Percentiles rank a stretch among this genome's conserved stretches.
These are phyloP conservation scores for Axis porcinus DNA, from an alignment of 2,113 vertebrate species.

Conservation along the genomic window DNA sequence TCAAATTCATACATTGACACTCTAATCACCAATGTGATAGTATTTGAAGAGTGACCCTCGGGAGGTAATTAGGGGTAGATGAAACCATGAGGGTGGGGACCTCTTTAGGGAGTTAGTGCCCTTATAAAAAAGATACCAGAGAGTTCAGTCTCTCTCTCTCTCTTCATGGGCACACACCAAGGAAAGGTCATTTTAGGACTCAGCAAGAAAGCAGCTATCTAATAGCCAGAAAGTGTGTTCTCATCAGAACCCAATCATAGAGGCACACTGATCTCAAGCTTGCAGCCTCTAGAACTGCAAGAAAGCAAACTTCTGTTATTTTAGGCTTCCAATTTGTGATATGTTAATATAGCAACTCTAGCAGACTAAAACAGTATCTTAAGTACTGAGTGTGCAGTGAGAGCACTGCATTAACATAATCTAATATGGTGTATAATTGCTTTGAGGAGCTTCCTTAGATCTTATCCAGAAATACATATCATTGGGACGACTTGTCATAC, in stretches of 20 bases:
- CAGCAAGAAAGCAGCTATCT: neutral
- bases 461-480: neutral
- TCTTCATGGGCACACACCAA: neutral
- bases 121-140: neutral
- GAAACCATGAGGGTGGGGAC: neutral
- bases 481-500: neutral
- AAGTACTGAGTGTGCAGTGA: neutral
- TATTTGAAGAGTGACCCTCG: neutral
- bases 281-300: neutral
- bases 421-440: neutral
- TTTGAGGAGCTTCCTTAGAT: neutral
- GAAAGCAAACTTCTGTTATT: neutral
- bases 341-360: neutral
- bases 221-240: neutral
- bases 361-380: neutral
- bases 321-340: neutral
- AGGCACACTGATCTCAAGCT: neutral
- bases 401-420: neutral
- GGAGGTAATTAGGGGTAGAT: neutral
- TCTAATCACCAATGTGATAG: neutral
- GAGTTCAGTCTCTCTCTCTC: neutral
- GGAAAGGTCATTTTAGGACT: neutral
- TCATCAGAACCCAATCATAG: neutral
- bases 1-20: neutral
- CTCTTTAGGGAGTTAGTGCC: neutral